phyloP scores from a whole-genome alignment of 2,888 invertebrate genomes.

The Orthosia incerta region DNA sequence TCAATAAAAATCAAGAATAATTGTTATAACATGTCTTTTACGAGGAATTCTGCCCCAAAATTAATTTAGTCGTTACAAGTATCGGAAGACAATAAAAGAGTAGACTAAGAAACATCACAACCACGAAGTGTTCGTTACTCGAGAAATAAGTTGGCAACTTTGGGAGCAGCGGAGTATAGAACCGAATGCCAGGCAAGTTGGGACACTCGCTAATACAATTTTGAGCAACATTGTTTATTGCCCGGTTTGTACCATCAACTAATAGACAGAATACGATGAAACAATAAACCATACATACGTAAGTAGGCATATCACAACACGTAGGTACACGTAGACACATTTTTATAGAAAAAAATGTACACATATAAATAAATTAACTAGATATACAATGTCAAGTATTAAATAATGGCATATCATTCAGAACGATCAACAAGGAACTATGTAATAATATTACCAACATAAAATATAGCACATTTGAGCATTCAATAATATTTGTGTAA shows the following conservation, averaged over 20 bases:
- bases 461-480: slow-evolving; percentile 89
- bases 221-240: slow-evolving; percentile 85
- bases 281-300: slow-evolving; percentile 83
- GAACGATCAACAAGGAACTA: slow-evolving; percentile 86
- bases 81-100: slow-evolving; percentile 86
- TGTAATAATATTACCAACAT: slow-evolving; percentile 88
- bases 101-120: slow-evolving; percentile 85
- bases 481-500: slow-evolving; percentile 87
- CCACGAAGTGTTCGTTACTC: slow-evolving; percentile 81
- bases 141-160: slow-evolving; percentile 71
- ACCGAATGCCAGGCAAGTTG: slow-evolving; percentile 59
- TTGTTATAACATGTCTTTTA: slow-evolving; percentile 88
- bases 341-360: slow-evolving; percentile 76
- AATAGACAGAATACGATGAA: slow-evolving; percentile 80
- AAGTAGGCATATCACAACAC: slow-evolving; percentile 85
- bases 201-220: slow-evolving; percentile 51
- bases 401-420: slow-evolving; percentile 79
- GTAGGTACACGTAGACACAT: slow-evolving; percentile 82
- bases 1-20: slow-evolving; percentile 71
- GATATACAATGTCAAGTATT: slow-evolving; percentile 75
- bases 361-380: slow-evolving; percentile 80
- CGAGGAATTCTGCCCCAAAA: slow-evolving; percentile 88
- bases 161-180: slow-evolving; percentile 72
- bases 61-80: slow-evolving; percentile 77
- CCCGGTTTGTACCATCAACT: slow-evolving; percentile 83